These are phyloP conservation scores for Sebastiscus albofasciatus DNA, from an alignment of 2,797 vertebrate genomes.

Conservation along the genomic window DNA sequence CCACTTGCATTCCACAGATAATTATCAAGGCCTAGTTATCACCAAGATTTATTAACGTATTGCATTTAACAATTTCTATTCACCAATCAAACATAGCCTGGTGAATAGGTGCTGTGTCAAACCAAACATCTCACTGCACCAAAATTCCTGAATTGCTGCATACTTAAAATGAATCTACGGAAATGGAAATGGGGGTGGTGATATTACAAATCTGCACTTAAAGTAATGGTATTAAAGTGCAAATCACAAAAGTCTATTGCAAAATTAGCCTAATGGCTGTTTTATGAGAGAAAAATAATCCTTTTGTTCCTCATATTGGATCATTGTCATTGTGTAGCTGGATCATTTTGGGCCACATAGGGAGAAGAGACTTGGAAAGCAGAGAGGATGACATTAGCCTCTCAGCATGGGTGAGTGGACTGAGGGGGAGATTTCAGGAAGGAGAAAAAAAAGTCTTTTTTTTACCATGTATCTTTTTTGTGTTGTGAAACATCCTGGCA, in stretches of 20 bases:
- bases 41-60: not conserved
- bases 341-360: slow-evolving; percentile 60
- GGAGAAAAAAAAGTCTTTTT: slow-evolving; percentile 40
- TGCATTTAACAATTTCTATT: not conserved
- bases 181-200: not conserved
- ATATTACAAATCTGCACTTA: not conserved
- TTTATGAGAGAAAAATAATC: slow-evolving; percentile 26
- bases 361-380: slow-evolving; percentile 58
- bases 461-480: slow-evolving; percentile 39
- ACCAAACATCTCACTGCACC: not conserved
- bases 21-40: not conserved
- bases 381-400: slow-evolving; percentile 65
- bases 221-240: slow-evolving; percentile 1
- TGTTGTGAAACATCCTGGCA: slow-evolving; percentile 34
- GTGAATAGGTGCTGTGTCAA: not conserved
- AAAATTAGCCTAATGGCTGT: slow-evolving; percentile 35
- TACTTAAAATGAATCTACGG: not conserved
- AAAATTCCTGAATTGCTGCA: not conserved
- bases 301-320: slow-evolving; percentile 53
- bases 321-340: slow-evolving; percentile 54
- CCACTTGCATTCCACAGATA: not conserved
- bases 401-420: slow-evolving; percentile 66
- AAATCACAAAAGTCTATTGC: slow-evolving; percentile 10
- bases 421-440: slow-evolving; percentile 40
- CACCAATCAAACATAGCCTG: not conserved